phyloP scores from a whole-genome alignment of 2,888 invertebrate species.

The Itoplectis maculator region DNA sequence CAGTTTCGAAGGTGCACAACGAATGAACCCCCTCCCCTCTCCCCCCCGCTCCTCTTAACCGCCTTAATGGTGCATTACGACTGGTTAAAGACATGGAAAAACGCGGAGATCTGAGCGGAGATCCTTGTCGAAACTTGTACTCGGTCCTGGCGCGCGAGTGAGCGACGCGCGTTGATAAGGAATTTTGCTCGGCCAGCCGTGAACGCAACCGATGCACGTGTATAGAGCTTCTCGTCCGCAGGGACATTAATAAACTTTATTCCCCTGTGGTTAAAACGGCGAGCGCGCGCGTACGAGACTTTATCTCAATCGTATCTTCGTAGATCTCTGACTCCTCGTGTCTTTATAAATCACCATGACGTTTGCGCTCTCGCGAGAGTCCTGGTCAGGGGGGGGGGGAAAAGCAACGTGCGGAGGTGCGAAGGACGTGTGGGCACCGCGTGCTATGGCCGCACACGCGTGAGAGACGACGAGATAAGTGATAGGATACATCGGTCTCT shows the following conservation, averaged over 20 bases:
- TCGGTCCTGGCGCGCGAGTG: slow-evolving; percentile 35
- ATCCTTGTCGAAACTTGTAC: slow-evolving; percentile 51
- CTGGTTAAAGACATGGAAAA: slow-evolving; percentile 4
- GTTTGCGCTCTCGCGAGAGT: background rate
- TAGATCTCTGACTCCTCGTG: background rate
- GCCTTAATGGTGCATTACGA: background rate
- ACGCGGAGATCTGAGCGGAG: slow-evolving; percentile 24
- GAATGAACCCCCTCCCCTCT: background rate
- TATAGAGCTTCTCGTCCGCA: slow-evolving; percentile 23
- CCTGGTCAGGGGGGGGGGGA: too few relatives aligned
- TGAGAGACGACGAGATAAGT: slow-evolving; percentile 2
- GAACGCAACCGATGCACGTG: slow-evolving; percentile 53
- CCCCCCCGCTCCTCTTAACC: too few relatives aligned
- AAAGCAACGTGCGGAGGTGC: slow-evolving; percentile 33
- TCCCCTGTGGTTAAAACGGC: slow-evolving; percentile 15
- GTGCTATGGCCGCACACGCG: background rate
- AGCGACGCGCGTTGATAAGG: slow-evolving; percentile 44
- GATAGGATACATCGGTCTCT: slow-evolving; percentile 5
- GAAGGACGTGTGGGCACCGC: slow-evolving; percentile 24
- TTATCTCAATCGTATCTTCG: slow-evolving; percentile 59
- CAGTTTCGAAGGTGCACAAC: background rate
- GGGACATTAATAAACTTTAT: slow-evolving; percentile 60
- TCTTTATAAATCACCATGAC: slow-evolving; percentile 47
- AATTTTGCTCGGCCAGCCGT: slow-evolving; percentile 56
- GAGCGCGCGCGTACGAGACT: slow-evolving; percentile 4